Conservation (phyloP, 2,113 vertebrate genomes). For the Vombatus ursinus region DNA sequence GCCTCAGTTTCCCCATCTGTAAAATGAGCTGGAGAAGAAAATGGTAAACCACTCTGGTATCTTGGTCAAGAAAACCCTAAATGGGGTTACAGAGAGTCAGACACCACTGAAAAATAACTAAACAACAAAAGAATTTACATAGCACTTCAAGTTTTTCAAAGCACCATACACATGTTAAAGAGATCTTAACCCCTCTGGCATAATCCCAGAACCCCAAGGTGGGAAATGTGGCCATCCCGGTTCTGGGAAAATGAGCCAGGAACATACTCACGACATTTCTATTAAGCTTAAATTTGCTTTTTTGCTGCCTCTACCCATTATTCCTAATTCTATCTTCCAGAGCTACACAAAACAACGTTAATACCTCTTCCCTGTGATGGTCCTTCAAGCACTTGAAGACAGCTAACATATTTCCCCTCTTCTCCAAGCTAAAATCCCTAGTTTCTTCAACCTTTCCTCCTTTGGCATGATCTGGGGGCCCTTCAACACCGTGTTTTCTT, state of each 20-base stretch:
- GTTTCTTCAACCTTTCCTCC: background rate
- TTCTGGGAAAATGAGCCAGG: background rate
- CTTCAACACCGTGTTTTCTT: background rate
- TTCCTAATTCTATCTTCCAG: background rate
- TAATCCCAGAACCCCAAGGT: background rate
- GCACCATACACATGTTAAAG: background rate
- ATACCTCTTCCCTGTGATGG: background rate
- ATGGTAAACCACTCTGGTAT: background rate
- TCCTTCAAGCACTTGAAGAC: background rate
- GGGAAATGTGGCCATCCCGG: background rate
- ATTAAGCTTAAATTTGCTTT: background rate
- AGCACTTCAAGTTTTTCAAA: background rate
- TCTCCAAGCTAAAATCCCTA: background rate
- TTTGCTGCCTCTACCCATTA: background rate
- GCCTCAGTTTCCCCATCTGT: background rate
- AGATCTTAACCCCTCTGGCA: background rate
- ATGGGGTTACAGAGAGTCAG: background rate
- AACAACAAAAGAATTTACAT: background rate
- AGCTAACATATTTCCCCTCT: background rate
- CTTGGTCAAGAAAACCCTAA: background rate
- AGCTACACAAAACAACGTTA: background rate
- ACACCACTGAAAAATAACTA: background rate
- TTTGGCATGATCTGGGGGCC: background rate
- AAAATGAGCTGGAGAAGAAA: background rate
- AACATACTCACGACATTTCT: background rate